A percentile compares a stretch with the other conserved stretches of the same genome.
Conservation (phyloP, 2,113 vertebrate genomes). For the Microcebus lehilahytsara region DNA sequence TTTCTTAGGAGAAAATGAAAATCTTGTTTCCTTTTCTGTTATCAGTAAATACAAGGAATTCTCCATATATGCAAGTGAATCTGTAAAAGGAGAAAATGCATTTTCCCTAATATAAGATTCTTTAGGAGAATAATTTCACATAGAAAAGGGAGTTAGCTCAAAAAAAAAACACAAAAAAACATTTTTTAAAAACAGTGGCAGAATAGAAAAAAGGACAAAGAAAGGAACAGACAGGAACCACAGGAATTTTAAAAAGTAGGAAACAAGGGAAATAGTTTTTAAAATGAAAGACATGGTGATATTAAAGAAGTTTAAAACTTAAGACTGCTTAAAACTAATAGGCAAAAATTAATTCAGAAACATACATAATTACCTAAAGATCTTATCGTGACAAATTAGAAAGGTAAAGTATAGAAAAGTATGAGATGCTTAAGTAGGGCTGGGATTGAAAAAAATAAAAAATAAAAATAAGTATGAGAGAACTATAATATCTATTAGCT, state of each 20-base stretch:
- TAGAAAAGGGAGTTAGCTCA: not conserved
- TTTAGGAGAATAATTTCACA: not conserved
- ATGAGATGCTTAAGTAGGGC: not conserved
- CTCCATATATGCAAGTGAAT: not conserved
- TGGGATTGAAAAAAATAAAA: too few relatives aligned
- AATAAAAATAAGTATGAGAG: too few relatives aligned
- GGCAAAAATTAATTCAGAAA: not conserved
- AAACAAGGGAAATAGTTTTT: not conserved
- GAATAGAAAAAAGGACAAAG: not conserved
- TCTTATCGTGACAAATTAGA: not conserved
- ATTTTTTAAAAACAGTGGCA: not conserved
- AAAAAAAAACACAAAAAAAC: not conserved
- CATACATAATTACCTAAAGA: not conserved
- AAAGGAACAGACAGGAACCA: not conserved
- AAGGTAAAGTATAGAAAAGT: not conserved
- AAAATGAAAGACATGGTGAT: not conserved
- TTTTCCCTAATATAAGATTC: not conserved
- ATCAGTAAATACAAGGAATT: not conserved
- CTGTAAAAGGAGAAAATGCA: not conserved
- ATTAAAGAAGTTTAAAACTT: not conserved
- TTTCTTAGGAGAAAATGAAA: not conserved
- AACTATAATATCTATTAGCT: not conserved
- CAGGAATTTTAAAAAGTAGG: accelerated
- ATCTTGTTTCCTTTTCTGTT: not conserved
- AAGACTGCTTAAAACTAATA: not conserved